phyloP scores from a whole-genome alignment of 2,113 vertebrate genomes.

The Hassar affinis region DNA sequence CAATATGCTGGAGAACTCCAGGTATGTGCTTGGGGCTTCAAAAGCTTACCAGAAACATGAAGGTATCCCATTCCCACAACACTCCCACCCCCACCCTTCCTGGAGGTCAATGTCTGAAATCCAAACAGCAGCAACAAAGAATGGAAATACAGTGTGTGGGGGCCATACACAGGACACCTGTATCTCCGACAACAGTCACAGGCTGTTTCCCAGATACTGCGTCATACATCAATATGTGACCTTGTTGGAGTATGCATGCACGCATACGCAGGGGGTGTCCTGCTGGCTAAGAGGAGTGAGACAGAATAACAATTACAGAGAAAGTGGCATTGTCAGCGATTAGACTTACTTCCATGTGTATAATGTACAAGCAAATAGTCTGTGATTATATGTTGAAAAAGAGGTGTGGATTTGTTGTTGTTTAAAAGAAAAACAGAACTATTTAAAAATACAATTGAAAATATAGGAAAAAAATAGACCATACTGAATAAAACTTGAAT shows the following conservation, averaged over 20 bases:
- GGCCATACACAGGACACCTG: not conserved
- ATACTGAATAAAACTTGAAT: not conserved
- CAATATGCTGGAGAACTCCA: not conserved
- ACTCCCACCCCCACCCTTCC: not conserved
- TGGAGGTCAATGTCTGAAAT: not conserved
- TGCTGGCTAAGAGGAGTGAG: not conserved
- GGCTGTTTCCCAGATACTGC: not conserved
- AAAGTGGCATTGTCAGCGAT: conserved; percentile 14
- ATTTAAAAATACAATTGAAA: not conserved
- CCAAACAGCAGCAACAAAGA: not conserved
- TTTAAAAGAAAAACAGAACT: not conserved
- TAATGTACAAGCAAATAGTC: conserved; percentile 13
- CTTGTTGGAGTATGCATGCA: not conserved
- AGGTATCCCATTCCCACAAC: not conserved
- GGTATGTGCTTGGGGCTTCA: not conserved
- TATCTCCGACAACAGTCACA: not conserved
- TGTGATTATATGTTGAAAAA: conserved; percentile 30
- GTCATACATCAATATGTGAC: not conserved
- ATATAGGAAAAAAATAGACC: not conserved
- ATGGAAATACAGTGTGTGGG: not conserved
- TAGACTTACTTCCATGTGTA: conserved; percentile 36
- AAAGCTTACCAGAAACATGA: not conserved
- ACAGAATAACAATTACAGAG: conserved; percentile 18
- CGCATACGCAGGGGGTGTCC: not conserved
- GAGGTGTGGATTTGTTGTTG: not conserved